Percentiles rank a stretch among this genome's conserved stretches.
Conservation (phyloP, 2,113 vertebrate genomes). For the Pelecanus crispus region DNA sequence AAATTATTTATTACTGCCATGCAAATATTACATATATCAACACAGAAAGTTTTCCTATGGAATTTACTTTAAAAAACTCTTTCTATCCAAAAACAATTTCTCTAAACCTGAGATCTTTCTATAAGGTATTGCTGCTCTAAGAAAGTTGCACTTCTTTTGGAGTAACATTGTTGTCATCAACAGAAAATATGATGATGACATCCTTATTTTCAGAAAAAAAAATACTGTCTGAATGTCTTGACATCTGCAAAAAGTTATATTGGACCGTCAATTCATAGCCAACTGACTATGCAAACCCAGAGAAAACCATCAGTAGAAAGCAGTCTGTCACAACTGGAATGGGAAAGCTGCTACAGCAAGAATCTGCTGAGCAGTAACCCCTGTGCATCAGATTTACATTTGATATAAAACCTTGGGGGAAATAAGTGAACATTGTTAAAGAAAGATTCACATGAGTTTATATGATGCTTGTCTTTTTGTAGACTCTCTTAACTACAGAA, state of each 20-base stretch:
- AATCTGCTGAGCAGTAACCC: not conserved
- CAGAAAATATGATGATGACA: not conserved
- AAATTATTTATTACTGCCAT: not conserved
- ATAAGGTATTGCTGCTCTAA: not conserved
- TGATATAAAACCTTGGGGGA: not conserved
- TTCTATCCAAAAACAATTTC: not conserved
- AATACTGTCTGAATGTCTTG: not conserved
- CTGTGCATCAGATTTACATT: not conserved
- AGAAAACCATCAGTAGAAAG: not conserved
- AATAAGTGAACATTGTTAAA: not conserved
- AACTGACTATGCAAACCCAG: not conserved
- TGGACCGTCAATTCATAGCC: not conserved
- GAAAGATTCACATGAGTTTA: not conserved
- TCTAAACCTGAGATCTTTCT: not conserved
- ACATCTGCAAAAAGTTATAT: not conserved
- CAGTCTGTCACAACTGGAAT: not conserved
- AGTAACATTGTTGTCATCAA: not conserved
- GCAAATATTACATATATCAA: not conserved
- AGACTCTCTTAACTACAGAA: not conserved
- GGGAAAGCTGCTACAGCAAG: not conserved
- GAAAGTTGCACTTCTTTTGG: not conserved
- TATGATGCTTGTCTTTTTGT: not conserved
- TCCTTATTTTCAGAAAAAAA: not conserved
- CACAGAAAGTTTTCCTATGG: not conserved
- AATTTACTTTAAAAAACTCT: not conserved